Conservation (phyloP, 2,888 invertebrate genomes). For the Phrixothrix hirtus region DNA sequence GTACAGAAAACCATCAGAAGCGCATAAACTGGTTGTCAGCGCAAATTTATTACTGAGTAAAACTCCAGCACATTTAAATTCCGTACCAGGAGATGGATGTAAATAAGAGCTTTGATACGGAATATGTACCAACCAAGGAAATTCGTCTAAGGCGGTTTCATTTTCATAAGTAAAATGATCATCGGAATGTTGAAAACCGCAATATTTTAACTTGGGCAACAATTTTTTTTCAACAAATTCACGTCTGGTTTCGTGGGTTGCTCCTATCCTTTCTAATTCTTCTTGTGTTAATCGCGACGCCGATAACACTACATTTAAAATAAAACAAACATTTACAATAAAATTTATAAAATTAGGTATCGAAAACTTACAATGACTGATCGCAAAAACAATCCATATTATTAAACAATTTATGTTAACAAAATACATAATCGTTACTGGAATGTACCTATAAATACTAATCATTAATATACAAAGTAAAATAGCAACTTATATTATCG, state of each 20-base stretch:
- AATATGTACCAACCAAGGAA: constrained; percentile 6
- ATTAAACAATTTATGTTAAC: no score
- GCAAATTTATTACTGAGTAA: neutral
- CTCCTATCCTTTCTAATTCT: no score
- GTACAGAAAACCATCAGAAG: neutral
- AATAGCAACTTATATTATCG: no score
- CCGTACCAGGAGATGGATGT: neutral
- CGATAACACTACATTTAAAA: no score
- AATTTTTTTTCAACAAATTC: neutral
- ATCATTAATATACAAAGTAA: no score
- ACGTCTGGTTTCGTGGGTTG: neutral
- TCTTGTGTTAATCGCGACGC: no score
- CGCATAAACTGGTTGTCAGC: neutral
- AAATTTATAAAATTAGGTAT: no score
- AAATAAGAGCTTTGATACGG: neutral
- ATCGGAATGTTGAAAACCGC: constrained; percentile 5
- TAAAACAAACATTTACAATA: no score
- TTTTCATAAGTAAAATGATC: neutral
- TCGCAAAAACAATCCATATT: no score
- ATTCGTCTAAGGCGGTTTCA: constrained; percentile 1
- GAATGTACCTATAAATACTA: no score
- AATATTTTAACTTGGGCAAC: constrained; percentile 1
- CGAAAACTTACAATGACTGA: no score
- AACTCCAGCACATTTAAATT: constrained; percentile 4
- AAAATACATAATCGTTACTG: no score